Conservation (phyloP, 2,888 invertebrate species). For the Ormyrus labotus region DNA sequence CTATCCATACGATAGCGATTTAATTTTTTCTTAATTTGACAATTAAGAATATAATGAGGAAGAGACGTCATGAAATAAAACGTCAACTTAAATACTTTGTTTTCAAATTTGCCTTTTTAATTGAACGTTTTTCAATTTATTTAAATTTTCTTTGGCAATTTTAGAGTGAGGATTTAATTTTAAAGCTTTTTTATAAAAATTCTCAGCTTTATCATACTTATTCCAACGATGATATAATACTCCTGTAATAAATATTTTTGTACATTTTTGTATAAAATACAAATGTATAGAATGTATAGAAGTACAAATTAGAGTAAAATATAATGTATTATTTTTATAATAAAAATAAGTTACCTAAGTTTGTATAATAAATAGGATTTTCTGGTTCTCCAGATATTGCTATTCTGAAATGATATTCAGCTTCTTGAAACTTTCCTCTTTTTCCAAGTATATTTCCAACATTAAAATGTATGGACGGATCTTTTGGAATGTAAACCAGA, state of each 20-base stretch:
- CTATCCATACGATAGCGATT: constrained; percentile 72
- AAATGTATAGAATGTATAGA: neutral
- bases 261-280: constrained; percentile 30
- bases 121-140: constrained; percentile 74
- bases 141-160: constrained; percentile 84
- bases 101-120: constrained; percentile 33
- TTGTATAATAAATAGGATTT: constrained; percentile 90
- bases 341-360: constrained; percentile 84
- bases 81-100: neutral
- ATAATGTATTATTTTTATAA: neutral
- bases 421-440: constrained; percentile 84
- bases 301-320: constrained; percentile 9
- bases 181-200: constrained; percentile 86
- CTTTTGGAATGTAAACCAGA: constrained; percentile 83
- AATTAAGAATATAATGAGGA: too few species aligned
- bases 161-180: constrained; percentile 83
- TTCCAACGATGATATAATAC: constrained; percentile 96
- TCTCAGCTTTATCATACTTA: constrained; percentile 84
- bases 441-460: constrained; percentile 94
- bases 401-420: constrained; percentile 87
- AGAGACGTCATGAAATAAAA: neutral
- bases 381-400: constrained; percentile 84
- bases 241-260: constrained; percentile 76
- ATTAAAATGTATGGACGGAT: constrained; percentile 89
- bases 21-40: constrained; percentile 12